These are phyloP conservation scores for Sebastolobus altivelis DNA, from an alignment of 2,797 vertebrate genomes.

Conservation along the genomic window DNA sequence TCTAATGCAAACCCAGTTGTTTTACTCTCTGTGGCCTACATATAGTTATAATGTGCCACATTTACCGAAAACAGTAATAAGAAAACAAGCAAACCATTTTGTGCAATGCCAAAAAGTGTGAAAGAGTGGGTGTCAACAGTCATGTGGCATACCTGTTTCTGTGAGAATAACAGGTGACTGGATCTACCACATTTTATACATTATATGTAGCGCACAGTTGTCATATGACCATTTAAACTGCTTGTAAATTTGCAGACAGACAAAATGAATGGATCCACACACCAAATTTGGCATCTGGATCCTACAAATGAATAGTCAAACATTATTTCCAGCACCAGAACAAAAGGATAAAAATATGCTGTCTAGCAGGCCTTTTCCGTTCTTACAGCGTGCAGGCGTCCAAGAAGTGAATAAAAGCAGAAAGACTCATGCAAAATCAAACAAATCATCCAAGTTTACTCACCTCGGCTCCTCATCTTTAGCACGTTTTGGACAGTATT, in stretches of 20 bases:
- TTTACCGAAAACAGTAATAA: background rate
- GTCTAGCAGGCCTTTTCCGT: background rate
- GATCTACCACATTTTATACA: background rate
- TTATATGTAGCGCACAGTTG: background rate
- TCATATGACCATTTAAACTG: conserved; percentile 1
- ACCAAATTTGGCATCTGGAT: background rate
- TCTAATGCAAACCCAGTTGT: background rate
- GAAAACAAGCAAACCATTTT: background rate
- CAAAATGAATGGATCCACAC: background rate
- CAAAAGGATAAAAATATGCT: background rate
- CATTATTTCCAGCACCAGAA: background rate
- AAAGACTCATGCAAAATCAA: background rate
- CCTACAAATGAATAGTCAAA: conserved; percentile 9
- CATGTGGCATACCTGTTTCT: background rate
- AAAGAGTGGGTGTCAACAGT: background rate
- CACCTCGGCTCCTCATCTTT: conserved; percentile 99
- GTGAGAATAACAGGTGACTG: background rate
- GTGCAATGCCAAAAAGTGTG: background rate
- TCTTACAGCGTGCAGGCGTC: background rate
- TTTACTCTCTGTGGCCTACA: background rate
- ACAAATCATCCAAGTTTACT: conserved; percentile 19
- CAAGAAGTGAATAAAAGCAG: background rate
- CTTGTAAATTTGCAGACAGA: conserved; percentile 3
- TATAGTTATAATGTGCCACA: background rate
- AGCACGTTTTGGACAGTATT: conserved; percentile 96